Conservation (phyloP, 2,888 invertebrate species). For the Andrena flavipes region DNA sequence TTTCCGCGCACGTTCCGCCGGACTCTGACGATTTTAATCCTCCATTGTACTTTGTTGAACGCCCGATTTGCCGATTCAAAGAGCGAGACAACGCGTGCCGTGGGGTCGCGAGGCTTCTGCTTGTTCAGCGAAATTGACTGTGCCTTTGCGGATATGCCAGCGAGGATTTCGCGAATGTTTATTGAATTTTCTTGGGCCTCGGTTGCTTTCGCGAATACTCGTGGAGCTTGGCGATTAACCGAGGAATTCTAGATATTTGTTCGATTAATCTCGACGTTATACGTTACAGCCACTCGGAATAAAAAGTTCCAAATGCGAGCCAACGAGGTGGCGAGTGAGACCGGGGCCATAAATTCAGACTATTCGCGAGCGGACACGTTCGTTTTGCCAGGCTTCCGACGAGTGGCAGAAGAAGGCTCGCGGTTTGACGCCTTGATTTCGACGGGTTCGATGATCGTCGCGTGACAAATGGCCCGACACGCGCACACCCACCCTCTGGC, state of each 20-base stretch:
- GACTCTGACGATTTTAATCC: not conserved
- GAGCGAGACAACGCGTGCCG: not conserved
- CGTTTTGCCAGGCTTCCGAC: conserved; percentile 45
- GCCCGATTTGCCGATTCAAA: not conserved
- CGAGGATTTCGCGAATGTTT: not conserved
- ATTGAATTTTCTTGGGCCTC: not conserved
- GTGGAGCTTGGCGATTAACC: not conserved
- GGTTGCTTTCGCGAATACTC: too few relatives aligned
- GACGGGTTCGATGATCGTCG: conserved; percentile 58
- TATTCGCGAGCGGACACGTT: conserved; percentile 35
- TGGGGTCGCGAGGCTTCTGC: not conserved
- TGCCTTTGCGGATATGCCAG: not conserved
- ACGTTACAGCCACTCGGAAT: not conserved
- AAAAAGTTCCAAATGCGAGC: not conserved
- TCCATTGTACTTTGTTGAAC: not conserved
- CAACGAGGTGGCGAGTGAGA: not conserved
- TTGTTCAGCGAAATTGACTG: not conserved
- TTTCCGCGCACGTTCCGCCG: not conserved
- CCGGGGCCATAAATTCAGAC: conserved; percentile 35
- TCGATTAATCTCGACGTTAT: not conserved
- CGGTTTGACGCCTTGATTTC: conserved; percentile 57
- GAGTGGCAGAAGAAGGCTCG: conserved; percentile 38
- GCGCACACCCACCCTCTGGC: conserved; percentile 30
- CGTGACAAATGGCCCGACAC: conserved; percentile 62
- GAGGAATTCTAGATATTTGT: too few relatives aligned